Base-by-base conservation (phyloP, 2,888 invertebrate genomes). In the Meliscaeva auricollis region DNA sequence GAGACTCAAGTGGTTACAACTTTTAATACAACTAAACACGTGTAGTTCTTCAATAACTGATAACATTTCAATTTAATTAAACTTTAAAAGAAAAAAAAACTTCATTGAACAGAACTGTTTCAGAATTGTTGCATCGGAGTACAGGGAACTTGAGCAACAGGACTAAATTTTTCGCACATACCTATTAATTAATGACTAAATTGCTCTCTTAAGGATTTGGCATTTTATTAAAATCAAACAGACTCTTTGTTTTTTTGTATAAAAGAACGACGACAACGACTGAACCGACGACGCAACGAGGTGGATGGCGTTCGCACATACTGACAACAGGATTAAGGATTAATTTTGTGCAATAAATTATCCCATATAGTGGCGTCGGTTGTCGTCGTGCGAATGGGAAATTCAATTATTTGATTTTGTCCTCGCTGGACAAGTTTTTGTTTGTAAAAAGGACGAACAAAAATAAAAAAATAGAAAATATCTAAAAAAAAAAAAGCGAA, bases 351-450 rank as follows among this genome's bases (percentile, higher is more conserved):
- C 70, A 82, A 87, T 87, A 87, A 87, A 87, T 87, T 87, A 87
- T 87, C 73, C 77, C 58, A 82, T 50, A 82, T 50, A 32, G 50
- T 66, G 50, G 66, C 20, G 11, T 66, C 48, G 58, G 11, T 66
- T 35, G 58, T 50, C 60, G 50, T 79, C 70, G 62, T 58, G 38
- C 60, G 73, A 87, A 78, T 64, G 54, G 48, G 60, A 74, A 87
- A 87, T 82, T 87, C 82, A 87, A 87, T 87, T 87, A 87, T 87
- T 87, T 82, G 87, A 82, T 82, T 82, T 87, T 44, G 77, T 70
- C 82, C 69, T 52, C 62, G 17, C 80, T 76, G 85, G 76, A 72
- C 68, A 77, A 73, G 68, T 64, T 79, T 79, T 26, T 70, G 44
- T 83, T 52, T 26, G 13, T 3, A 35, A 35, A 52, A 52, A 69